These are phyloP conservation scores for Apogon hyalosoma DNA, from an alignment of 2,797 vertebrate species.

Conservation along the genomic window DNA sequence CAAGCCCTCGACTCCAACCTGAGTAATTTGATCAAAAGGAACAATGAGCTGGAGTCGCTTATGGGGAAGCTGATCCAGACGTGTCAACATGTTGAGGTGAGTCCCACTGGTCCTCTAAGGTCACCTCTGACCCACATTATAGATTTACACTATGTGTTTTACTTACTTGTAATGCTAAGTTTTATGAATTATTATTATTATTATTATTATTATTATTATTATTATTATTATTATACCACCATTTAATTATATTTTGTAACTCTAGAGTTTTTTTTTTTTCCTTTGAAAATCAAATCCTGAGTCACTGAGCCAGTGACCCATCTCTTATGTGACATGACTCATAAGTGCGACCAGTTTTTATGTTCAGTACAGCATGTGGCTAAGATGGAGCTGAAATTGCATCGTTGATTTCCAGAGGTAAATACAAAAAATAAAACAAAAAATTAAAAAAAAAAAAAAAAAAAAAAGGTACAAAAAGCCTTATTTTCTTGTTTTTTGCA, in stretches of 20 bases:
- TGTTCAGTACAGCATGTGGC: conserved; percentile 38
- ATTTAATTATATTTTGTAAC: too few relatives aligned
- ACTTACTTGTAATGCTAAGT: neutral
- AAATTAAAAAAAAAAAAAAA: too few relatives aligned
- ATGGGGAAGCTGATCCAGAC: conserved; percentile 96
- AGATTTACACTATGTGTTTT: neutral
- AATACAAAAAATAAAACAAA: too few relatives aligned
- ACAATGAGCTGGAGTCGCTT: conserved; percentile 95
- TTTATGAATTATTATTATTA: too few relatives aligned
- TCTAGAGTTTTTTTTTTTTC: too few relatives aligned
- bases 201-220: too few relatives aligned
- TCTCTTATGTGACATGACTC: neutral
- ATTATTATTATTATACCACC: too few relatives aligned
- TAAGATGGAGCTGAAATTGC: neutral
- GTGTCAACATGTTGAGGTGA: conserved; percentile 96
- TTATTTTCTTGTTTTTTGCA: too few relatives aligned
- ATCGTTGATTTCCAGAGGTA: neutral
- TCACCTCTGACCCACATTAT: neutral
- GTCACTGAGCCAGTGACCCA: neutral
- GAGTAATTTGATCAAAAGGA: conserved; percentile 93
- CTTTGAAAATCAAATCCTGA: neutral
- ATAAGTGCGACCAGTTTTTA: neutral
- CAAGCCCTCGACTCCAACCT: conserved; percentile 95
- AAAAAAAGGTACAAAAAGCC: too few relatives aligned
- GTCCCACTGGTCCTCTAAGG: conserved; percentile 55